A percentile compares a stretch with the other conserved stretches of the same genome.
Evolutionary conservation across 2,888 invertebrate species (phyloP).

Genomic region (Eustalomyia histrio): DNA sequence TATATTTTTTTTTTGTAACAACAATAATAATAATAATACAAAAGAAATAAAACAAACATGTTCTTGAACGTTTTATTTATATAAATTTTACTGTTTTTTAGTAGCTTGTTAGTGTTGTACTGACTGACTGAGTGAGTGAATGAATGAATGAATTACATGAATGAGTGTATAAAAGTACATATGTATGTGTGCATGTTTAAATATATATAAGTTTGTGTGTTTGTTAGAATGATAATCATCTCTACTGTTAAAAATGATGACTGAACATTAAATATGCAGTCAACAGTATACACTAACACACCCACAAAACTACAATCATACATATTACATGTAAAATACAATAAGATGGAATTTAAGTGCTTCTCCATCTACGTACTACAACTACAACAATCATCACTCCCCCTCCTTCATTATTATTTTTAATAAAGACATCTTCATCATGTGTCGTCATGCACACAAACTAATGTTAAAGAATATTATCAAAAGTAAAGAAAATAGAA

Average conservation of each 20-base stretch:
- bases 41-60: constrained; percentile 24
- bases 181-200: neutral
- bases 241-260: constrained; percentile 50
- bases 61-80: constrained; percentile 27
- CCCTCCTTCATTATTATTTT: constrained; percentile 24
- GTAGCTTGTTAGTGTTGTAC: constrained; percentile 39
- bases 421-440: constrained; percentile 38
- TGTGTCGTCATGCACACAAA: constrained; percentile 12
- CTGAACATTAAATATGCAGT: constrained; percentile 59
- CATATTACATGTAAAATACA: constrained; percentile 18
- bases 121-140: constrained; percentile 11
- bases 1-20: constrained; percentile 6
- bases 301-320: constrained; percentile 15
- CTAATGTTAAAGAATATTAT: constrained; percentile 27
- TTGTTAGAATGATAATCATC: constrained; percentile 37
- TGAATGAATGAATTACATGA: neutral
- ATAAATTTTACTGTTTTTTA: constrained; percentile 20
- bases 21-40: neutral
- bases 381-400: constrained; percentile 34
- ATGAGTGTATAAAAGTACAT: neutral
- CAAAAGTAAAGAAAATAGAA: constrained; percentile 30
- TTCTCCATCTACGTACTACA: constrained; percentile 5
- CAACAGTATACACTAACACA: constrained; percentile 18
- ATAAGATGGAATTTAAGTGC: constrained; percentile 54
- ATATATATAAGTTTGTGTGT: constrained; percentile 26